Percentiles rank a stretch among this genome's conserved stretches.
phyloP scores from a whole-genome alignment of 1,140 invertebrate species.

The Caenorhabditis briggsae region DNA sequence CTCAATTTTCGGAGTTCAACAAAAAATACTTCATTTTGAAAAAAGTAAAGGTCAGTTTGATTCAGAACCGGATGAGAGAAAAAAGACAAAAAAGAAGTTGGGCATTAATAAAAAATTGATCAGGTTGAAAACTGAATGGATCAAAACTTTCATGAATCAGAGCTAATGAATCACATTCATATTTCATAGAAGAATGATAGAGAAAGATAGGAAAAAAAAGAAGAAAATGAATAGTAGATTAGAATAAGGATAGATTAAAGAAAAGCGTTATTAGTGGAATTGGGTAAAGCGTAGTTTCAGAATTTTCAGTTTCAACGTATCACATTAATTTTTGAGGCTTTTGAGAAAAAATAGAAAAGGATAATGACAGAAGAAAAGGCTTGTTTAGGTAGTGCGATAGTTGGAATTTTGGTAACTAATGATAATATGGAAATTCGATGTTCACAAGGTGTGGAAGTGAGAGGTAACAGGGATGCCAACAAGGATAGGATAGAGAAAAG shows the following conservation, averaged over 20 bases:
- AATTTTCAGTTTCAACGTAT: conserved; percentile 27
- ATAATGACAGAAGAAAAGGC: background rate
- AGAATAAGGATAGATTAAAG: background rate
- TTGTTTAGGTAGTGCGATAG: too few species aligned
- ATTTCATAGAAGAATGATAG: conserved; percentile 19
- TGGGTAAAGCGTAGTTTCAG: background rate
- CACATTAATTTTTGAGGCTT: background rate
- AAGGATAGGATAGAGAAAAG: background rate
- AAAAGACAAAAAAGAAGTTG: background rate
- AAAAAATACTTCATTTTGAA: too few species aligned
- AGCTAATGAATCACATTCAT: conserved; percentile 46
- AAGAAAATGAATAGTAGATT: background rate
- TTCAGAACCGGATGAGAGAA: background rate
- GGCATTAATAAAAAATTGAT: background rate
- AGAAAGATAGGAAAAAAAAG: background rate
- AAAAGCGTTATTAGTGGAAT: conserved; percentile 15
- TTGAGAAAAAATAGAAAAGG: too few species aligned
- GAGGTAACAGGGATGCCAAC: conserved; percentile 13
- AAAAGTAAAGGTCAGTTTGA: too few species aligned
- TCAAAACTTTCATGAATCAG: background rate
- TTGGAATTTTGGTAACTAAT: too few species aligned
- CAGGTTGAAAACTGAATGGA: conserved; percentile 6
- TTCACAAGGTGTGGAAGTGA: conserved; percentile 20
- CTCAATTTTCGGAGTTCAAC: too few species aligned
- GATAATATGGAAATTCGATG: conserved; percentile 15